Percentiles rank a stretch among this genome's conserved stretches.
Conservation (phyloP, 2,888 invertebrate genomes). For the Leucophenga montana region DNA sequence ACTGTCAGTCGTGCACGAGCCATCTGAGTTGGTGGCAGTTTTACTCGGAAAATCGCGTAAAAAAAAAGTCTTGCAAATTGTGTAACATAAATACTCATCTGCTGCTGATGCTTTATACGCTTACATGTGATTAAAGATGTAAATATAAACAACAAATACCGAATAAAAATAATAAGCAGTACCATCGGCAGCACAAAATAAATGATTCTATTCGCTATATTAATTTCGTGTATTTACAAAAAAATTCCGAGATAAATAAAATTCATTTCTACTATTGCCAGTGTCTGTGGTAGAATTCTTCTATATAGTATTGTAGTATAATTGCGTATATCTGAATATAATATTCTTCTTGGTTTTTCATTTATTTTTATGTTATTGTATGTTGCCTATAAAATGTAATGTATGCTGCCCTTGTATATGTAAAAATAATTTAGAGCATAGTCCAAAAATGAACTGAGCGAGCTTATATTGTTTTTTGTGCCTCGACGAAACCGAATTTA, state of each 20-base stretch:
- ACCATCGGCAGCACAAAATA: not conserved
- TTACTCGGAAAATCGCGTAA: not conserved
- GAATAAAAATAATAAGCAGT: not conserved
- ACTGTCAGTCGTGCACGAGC: constrained; percentile 20
- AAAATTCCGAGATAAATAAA: too few species aligned
- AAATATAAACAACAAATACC: constrained; percentile 14
- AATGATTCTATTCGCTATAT: too few species aligned
- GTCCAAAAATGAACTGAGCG: not conserved
- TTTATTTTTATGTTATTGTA: not conserved
- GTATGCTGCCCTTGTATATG: not conserved
- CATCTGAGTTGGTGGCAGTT: constrained; percentile 7
- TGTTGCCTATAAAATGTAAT: not conserved
- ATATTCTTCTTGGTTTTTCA: not conserved
- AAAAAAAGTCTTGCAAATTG: too few species aligned
- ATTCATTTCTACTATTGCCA: too few species aligned
- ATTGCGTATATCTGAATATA: not conserved
- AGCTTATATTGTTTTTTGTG: not conserved
- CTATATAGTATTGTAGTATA: too few species aligned
- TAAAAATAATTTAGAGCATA: constrained; percentile 7
- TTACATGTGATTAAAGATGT: constrained; percentile 3
- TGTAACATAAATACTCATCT: too few species aligned
- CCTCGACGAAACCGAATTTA: not conserved
- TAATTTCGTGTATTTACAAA: not conserved
- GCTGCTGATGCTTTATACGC: too few species aligned
- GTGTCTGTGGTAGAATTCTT: too few species aligned